A percentile compares a stretch with the other conserved stretches of the same genome.
These are phyloP conservation scores for Gadus chalcogrammus DNA, from an alignment of 2,113 vertebrate species.

Conservation along the genomic window DNA sequence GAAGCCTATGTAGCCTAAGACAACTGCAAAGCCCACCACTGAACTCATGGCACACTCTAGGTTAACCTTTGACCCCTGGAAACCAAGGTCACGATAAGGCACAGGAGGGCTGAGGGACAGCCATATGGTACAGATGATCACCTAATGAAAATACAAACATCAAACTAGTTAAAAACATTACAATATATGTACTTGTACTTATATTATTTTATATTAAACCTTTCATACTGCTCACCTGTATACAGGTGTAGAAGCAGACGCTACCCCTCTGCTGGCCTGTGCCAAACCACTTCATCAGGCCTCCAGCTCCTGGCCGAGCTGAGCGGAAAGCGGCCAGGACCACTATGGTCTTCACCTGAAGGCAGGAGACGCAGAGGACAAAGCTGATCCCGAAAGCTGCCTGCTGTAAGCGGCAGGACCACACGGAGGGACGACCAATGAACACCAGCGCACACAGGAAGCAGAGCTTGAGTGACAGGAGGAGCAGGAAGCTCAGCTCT, in stretches of 20 bases:
- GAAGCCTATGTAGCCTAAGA: constrained; percentile 57
- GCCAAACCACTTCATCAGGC: constrained; percentile 53
- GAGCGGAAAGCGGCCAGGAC: constrained; percentile 58
- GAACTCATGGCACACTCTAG: constrained; percentile 57
- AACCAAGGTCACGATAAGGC: constrained; percentile 51
- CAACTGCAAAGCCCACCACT: constrained; percentile 36
- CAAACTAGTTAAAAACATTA: not conserved
- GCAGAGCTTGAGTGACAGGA: constrained; percentile 55
- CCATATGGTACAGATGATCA: constrained; percentile 67
- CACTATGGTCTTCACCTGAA: constrained; percentile 64
- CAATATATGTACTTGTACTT: not conserved
- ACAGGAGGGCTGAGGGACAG: constrained; percentile 60
- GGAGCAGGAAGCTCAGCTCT: constrained; percentile 62
- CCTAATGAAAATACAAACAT: constrained; percentile 49
- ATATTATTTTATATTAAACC: not conserved
- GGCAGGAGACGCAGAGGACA: constrained; percentile 56
- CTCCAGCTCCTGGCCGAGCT: constrained; percentile 48
- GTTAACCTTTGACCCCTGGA: constrained; percentile 56
- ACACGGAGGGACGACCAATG: constrained; percentile 50
- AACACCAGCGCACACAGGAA: constrained; percentile 60
- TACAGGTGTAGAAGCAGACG: constrained; percentile 42
- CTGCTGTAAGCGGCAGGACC: constrained; percentile 52
- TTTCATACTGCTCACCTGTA: constrained; percentile 36
- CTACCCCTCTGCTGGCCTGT: constrained; percentile 49
- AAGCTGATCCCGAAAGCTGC: constrained; percentile 57